These are phyloP conservation scores for Poeciliopsis paucimaculata DNA, from an alignment of 2,797 vertebrate species.

Conservation along the genomic window DNA sequence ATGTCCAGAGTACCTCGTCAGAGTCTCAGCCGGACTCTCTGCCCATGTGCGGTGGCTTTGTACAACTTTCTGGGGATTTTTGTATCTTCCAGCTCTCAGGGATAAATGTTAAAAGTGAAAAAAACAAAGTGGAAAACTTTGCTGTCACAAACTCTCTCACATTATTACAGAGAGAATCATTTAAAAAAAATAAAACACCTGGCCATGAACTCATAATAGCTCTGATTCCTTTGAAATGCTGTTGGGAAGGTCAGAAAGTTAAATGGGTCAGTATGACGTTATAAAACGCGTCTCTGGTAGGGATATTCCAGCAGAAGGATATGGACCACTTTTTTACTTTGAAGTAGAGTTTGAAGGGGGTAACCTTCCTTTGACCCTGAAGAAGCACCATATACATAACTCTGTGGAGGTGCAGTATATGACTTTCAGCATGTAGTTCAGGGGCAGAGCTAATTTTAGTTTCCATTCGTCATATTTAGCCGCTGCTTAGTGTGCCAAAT, in stretches of 20 bases:
- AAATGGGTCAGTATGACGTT: conserved; percentile 42
- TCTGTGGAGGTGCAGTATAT: conserved; percentile 13
- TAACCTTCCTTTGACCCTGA: conserved; percentile 20
- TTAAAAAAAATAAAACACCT: conserved; percentile 6
- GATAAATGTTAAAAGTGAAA: conserved; percentile 14
- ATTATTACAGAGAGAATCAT: background rate
- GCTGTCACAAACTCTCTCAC: conserved; percentile 7
- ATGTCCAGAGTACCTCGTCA: conserved; percentile 36
- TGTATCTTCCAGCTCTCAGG: conserved; percentile 4
- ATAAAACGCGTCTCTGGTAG: conserved; percentile 26
- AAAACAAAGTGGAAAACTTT: conserved; percentile 6
- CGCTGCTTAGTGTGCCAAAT: background rate
- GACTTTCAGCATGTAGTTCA: conserved; percentile 51
- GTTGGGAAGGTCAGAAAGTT: conserved; percentile 34
- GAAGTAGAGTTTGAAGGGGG: conserved; percentile 24
- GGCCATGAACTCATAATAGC: conserved; percentile 42
- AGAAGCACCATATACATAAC: conserved; percentile 20
- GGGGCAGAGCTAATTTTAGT: conserved; percentile 9
- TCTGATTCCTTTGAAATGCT: conserved; percentile 47
- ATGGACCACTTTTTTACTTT: conserved; percentile 15
- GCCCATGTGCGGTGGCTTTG: conserved; percentile 13
- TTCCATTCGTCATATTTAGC: background rate
- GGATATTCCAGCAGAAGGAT: conserved; percentile 31
- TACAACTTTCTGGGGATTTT: conserved; percentile 18
- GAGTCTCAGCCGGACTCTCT: background rate